These are phyloP conservation scores for Theretra japonica DNA, from an alignment of 2,888 invertebrate species.

Conservation along the genomic window DNA sequence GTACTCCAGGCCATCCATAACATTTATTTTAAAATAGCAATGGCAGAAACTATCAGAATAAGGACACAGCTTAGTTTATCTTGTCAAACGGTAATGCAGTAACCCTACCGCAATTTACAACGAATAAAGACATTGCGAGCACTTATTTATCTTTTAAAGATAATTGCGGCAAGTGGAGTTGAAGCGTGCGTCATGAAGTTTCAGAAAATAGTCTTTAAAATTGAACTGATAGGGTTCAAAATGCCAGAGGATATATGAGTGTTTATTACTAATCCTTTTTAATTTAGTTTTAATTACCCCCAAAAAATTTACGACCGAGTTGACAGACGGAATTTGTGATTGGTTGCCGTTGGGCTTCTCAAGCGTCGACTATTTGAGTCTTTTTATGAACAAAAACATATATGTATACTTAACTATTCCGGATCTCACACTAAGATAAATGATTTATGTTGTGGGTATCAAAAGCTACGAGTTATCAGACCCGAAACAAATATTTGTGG, in stretches of 20 bases:
- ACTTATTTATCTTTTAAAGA: constrained; percentile 24
- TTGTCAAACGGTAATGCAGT: constrained; percentile 15
- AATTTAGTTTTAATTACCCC: too few relatives aligned
- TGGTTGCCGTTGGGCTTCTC: too few relatives aligned
- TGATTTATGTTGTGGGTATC: too few relatives aligned
- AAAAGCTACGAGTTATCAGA: too few relatives aligned
- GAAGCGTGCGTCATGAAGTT: constrained; percentile 23
- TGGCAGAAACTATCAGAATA: neutral
- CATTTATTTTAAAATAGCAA: neutral
- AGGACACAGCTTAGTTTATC: constrained; percentile 19
- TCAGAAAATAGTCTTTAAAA: neutral
- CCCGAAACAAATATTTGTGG: too few relatives aligned
- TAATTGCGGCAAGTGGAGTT: constrained; percentile 7
- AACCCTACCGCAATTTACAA: constrained; percentile 13
- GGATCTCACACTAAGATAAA: too few relatives aligned
- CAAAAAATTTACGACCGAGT: too few relatives aligned
- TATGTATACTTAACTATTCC: too few relatives aligned
- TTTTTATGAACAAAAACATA: too few relatives aligned
- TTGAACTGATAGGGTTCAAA: neutral
- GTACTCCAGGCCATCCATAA: neutral
- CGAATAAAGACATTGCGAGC: constrained; percentile 16
- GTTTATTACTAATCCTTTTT: too few relatives aligned
- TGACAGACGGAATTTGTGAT: too few relatives aligned
- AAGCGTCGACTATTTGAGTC: too few relatives aligned
- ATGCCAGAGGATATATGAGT: neutral